Evolutionary conservation across 1,140 invertebrate genomes (phyloP), one percentile per base, ranked within the genome.

Genomic region (Aphelinus atriplicis): DNA sequence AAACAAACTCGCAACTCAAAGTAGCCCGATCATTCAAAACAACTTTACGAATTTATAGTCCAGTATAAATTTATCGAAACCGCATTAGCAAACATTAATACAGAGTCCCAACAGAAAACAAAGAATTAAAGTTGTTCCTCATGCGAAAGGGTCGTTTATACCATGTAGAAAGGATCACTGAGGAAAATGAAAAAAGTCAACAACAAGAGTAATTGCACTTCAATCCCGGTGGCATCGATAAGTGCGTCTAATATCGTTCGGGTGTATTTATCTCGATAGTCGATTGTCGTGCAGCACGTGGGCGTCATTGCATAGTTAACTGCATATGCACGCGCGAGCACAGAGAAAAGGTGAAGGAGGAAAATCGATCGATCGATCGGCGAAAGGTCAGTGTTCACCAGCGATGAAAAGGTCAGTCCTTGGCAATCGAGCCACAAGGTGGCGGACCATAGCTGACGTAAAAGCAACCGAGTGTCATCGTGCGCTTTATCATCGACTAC

Each of bases 321-420:
- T 26, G 26, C 47, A 9, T 43, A 71, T 43, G 42, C 46, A 43
- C 1, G n/a, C 2, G n/a, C 50, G 53, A 26, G 26, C 26, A 26
- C 26, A 26, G 26, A 26, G 53, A 56, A n/a, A 62, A 58, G 51
- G 9, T 61, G 26, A 61, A 58, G 3, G 58, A n/a, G 9, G 64
- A 53, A 42, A 71, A 71, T 51, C 68, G 69, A 71, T 69, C 67
- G 57, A 74, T 69, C 65, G 73, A 75, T 70, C 63, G 70, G 42
- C 47, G 42, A 75, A 78, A 75, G 77, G 77, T 77, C 67, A 70
- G 61, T 74, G 60, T 56, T 77, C 48, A 65, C 56, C 56, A n/a
- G 57, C 26, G 55, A 42, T 48, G 47, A 7, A 62, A 67, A 73
- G 72, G 72, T 66, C 70, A 72, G 68, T 57, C 68, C 75, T 76